Percentiles rank a stretch among this genome's conserved stretches.
Evolutionary conservation across 1,140 invertebrate genomes (phyloP).

Genomic region (Cherax quadricarinatus): DNA sequence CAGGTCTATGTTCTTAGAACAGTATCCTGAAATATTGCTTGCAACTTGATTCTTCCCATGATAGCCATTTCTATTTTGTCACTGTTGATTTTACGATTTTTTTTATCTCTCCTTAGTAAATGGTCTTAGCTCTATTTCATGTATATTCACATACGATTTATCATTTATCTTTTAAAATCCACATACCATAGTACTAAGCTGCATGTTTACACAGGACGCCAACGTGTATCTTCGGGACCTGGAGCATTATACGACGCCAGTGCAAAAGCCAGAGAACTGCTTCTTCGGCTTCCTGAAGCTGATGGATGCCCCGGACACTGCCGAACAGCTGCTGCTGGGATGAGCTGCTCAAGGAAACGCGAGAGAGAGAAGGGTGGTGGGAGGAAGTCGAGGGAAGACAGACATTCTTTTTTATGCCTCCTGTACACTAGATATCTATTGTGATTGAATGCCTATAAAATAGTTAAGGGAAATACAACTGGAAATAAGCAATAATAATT

Average conservation of each 20-base stretch:
- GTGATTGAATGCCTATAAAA: neutral
- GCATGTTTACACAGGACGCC: constrained; percentile 27
- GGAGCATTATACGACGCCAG: neutral
- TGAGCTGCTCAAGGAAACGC: neutral
- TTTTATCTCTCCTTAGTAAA: too few relatives aligned
- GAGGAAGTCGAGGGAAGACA: neutral
- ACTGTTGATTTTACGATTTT: too few relatives aligned
- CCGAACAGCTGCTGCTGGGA: constrained; percentile 43
- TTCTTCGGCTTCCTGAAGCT: constrained; percentile 58
- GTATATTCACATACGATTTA: too few relatives aligned
- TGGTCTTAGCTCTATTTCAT: too few relatives aligned
- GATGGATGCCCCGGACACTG: constrained; percentile 47
- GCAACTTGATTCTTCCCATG: too few relatives aligned
- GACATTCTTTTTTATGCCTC: neutral
- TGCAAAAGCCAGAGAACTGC: constrained; percentile 1
- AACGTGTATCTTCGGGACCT: constrained; percentile 29
- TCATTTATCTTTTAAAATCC: too few relatives aligned
- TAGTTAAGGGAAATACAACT: too few relatives aligned
- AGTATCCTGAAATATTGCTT: too few relatives aligned
- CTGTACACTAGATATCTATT: neutral
- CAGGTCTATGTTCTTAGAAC: too few relatives aligned
- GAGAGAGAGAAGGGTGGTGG: neutral
- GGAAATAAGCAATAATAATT: too few relatives aligned
- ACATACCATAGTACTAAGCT: too few relatives aligned
- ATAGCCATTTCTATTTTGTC: too few relatives aligned